Conservation (phyloP, 1,140 invertebrate species). For the Drosophila virilis region DNA sequence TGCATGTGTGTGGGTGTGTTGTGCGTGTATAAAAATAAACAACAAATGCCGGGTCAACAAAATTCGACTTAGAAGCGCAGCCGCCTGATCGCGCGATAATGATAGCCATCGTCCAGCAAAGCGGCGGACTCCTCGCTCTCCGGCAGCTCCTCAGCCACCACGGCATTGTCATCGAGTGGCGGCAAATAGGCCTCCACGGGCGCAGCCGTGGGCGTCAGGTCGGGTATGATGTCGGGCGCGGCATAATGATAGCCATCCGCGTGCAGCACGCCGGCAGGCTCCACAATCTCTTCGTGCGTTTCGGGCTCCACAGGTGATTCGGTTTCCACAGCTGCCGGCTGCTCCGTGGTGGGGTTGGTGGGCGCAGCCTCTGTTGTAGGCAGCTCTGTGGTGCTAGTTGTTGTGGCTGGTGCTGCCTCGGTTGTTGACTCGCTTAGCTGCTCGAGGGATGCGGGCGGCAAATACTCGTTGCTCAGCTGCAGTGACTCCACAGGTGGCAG, state of each 20-base stretch:
- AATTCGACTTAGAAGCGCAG: conserved; percentile 61
- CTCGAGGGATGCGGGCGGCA: conserved; percentile 44
- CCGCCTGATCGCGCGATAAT: conserved; percentile 66
- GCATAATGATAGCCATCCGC: conserved; percentile 69
- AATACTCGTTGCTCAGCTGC: conserved; percentile 33
- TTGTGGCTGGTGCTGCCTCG: not conserved
- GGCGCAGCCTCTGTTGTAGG: conserved; percentile 42
- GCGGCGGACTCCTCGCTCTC: conserved; percentile 57
- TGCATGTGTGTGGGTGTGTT: not conserved
- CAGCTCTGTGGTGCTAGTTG: conserved; percentile 43
- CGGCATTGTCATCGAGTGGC: conserved; percentile 58
- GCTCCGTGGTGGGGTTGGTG: conserved; percentile 13
- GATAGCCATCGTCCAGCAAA: conserved; percentile 74
- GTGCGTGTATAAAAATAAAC: conserved; percentile 58
- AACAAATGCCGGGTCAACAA: conserved; percentile 66
- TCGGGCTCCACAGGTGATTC: conserved; percentile 39
- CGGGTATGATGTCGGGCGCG: conserved; percentile 51
- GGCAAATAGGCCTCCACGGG: conserved; percentile 59
- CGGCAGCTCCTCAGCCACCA: conserved; percentile 51
- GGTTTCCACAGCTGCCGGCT: conserved; percentile 30
- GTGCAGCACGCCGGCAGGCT: conserved; percentile 47
- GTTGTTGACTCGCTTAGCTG: conserved; percentile 18
- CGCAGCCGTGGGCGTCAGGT: conserved; percentile 36
- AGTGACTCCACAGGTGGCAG: conserved; percentile 57
- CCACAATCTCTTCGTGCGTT: conserved; percentile 47